A percentile compares a stretch with the other conserved stretches of the same genome.
Conservation (phyloP, 2,888 invertebrate genomes). For the Cryptophagus acutangulus region DNA sequence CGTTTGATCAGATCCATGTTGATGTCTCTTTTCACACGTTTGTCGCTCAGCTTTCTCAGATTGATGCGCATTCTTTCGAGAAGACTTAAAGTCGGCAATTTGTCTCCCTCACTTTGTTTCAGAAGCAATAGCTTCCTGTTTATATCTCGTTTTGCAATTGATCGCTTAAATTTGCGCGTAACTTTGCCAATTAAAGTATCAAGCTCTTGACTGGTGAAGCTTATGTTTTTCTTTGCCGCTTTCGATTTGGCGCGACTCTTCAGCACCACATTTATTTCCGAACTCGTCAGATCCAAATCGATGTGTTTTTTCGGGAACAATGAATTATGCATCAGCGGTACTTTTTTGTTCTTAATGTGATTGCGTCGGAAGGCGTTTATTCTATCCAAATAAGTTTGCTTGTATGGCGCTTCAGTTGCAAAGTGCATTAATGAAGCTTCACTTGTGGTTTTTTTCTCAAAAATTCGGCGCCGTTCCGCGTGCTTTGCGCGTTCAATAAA, state of each 20-base stretch:
- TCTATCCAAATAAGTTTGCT: no score
- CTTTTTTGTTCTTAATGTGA: no score
- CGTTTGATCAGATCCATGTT: slow-evolving; percentile 38
- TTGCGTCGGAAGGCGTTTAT: no score
- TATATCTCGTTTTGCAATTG: slow-evolving; percentile 24
- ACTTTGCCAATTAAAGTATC: slow-evolving; percentile 34
- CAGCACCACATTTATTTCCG: slow-evolving; percentile 37
- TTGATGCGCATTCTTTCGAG: slow-evolving; percentile 14
- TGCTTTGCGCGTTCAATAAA: background rate
- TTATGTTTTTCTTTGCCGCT: slow-evolving; percentile 33
- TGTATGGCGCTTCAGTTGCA: no score
- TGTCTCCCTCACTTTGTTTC: slow-evolving; percentile 9
- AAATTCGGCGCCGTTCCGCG: no score
- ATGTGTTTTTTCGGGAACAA: background rate
- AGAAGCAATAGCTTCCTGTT: slow-evolving; percentile 23
- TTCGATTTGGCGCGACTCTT: slow-evolving; percentile 36
- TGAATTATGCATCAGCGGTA: background rate
- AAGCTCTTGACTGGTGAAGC: slow-evolving; percentile 37
- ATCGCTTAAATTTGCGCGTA: slow-evolving; percentile 27
- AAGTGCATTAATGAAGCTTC: no score
- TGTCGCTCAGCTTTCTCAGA: slow-evolving; percentile 14
- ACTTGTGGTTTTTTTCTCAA: no score
- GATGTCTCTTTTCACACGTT: slow-evolving; percentile 32
- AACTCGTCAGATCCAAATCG: slow-evolving; percentile 16
- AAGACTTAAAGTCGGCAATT: slow-evolving; percentile 13